Evolutionary conservation across 2,113 vertebrate genomes (phyloP).

Genomic region (Microtus ochrogaster): DNA sequence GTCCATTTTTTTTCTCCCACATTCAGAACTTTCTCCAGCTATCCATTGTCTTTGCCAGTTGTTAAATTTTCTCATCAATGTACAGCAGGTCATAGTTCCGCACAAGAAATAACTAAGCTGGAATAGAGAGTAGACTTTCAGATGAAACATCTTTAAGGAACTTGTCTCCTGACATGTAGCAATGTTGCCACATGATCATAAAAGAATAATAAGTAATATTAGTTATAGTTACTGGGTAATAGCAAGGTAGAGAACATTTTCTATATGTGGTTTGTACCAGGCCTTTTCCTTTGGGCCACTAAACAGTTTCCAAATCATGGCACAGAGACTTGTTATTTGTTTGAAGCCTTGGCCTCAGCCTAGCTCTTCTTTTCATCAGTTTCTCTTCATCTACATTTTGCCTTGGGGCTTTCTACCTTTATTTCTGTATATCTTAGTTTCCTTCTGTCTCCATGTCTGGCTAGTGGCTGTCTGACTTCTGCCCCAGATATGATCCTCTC

Average conservation of each 20-base stretch:
- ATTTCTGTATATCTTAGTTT: not conserved
- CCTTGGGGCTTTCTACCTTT: not conserved
- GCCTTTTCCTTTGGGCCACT: not conserved
- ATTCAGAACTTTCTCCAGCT: not conserved
- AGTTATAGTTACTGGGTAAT: not conserved
- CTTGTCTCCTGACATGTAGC: not conserved
- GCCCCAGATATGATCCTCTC: not conserved
- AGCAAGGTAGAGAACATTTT: not conserved
- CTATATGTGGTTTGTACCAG: not conserved
- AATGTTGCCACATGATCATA: not conserved
- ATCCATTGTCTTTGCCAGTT: not conserved
- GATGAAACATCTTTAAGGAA: not conserved
- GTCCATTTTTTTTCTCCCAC: not conserved
- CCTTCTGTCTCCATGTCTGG: not conserved
- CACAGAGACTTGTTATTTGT: not conserved
- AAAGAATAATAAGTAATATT: not conserved
- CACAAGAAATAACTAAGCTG: not conserved
- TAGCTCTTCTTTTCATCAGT: not conserved
- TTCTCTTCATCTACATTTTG: not conserved
- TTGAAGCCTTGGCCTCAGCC: not conserved
- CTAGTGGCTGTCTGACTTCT: not conserved
- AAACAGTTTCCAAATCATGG: not conserved
- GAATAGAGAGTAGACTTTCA: not conserved
- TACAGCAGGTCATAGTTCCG: not conserved
- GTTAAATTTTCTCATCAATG: not conserved